These are phyloP conservation scores for Himalopsyche phryganea DNA, from an alignment of 1,140 invertebrate genomes.

Conservation along the genomic window DNA sequence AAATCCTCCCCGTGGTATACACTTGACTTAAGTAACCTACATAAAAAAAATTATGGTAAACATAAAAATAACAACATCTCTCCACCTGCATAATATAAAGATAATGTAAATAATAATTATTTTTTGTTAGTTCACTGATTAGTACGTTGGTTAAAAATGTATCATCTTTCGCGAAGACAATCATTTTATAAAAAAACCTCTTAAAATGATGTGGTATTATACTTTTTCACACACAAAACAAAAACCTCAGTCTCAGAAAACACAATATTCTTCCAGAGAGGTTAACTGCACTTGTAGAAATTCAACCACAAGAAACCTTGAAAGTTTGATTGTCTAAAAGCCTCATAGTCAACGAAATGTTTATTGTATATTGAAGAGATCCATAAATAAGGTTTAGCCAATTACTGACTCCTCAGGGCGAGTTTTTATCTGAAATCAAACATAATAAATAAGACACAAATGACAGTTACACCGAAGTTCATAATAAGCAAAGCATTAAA, in stretches of 20 bases:
- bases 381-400: neutral
- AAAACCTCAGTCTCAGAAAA: too few relatives aligned
- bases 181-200: constrained; percentile 7
- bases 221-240: constrained; percentile 14
- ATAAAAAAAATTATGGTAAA: constrained; percentile 18
- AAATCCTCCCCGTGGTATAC: constrained; percentile 28
- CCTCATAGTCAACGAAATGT: constrained; percentile 7
- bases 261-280: neutral
- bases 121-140: constrained; percentile 12
- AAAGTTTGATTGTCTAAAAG: constrained; percentile 17
- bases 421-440: too few relatives aligned
- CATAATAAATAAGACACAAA: too few relatives aligned
- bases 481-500: too few relatives aligned
- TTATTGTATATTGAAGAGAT: constrained; percentile 9
- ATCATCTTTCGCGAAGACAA: neutral
- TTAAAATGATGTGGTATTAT: constrained; percentile 17
- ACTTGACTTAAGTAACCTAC: constrained; percentile 27
- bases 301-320: constrained; percentile 10
- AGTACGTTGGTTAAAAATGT: neutral
- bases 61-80: constrained; percentile 25
- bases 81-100: constrained; percentile 23
- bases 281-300: constrained; percentile 5
- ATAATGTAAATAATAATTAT: constrained; percentile 20
- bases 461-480: too few relatives aligned
- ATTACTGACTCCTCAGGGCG: too few relatives aligned